Percentiles rank a stretch among this genome's conserved stretches.
phyloP scores from a whole-genome alignment of 2,797 vertebrate species.

The Fratercula arctica region DNA sequence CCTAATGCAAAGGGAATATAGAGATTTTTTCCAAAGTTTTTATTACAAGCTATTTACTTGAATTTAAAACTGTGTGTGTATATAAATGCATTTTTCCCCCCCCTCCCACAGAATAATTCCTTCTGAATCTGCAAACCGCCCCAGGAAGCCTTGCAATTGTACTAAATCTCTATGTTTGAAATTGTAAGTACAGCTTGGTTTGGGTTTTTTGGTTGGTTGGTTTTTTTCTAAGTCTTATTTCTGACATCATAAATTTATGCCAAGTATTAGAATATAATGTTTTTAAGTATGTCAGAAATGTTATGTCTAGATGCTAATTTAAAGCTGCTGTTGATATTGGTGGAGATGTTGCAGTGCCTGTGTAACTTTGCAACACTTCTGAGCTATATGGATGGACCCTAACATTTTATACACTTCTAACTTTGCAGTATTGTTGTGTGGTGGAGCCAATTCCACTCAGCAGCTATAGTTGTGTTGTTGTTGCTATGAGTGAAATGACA shows the following conservation, averaged over 20 bases:
- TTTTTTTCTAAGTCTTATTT: not conserved
- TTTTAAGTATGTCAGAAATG: not conserved
- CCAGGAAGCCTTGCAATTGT: constrained; percentile 97
- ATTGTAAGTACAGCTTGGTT: constrained; percentile 84
- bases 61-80: not conserved
- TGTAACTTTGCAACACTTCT: not conserved
- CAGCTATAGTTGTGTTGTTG: not conserved
- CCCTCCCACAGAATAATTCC: constrained; percentile 77
- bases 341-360: not conserved
- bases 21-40: not conserved
- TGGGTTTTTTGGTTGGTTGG: not conserved
- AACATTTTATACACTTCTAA: not conserved
- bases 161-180: constrained; percentile 98
- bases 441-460: not conserved
- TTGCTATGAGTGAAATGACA: not conserved
- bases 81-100: not conserved
- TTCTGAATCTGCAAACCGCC: constrained; percentile 89
- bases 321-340: not conserved
- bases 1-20: not conserved
- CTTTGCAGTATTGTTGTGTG: not conserved
- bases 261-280: not conserved
- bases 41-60: not conserved
- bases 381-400: not conserved
- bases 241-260: not conserved
- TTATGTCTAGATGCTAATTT: not conserved